These are phyloP conservation scores for Mus minutoides DNA, from an alignment of 2,797 vertebrate species.

Conservation along the genomic window DNA sequence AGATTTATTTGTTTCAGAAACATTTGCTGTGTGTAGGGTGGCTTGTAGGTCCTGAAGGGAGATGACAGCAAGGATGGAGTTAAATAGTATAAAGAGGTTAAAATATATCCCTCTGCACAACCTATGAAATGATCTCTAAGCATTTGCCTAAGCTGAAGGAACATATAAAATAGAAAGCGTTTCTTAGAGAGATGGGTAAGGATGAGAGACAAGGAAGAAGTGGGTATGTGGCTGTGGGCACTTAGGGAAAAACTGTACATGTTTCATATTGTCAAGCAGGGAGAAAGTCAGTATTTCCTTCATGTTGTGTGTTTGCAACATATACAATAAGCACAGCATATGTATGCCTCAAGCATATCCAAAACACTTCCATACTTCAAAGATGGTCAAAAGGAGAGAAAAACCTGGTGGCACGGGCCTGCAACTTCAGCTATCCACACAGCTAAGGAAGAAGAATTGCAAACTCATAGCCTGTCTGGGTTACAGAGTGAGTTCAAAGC, in stretches of 20 bases:
- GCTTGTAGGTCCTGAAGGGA: background rate
- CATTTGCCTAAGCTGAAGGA: background rate
- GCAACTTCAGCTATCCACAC: background rate
- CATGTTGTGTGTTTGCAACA: background rate
- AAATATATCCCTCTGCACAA: background rate
- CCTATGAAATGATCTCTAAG: background rate
- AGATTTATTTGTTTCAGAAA: background rate
- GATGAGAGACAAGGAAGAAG: fast-evolving
- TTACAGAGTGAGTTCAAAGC: background rate
- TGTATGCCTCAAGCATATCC: background rate
- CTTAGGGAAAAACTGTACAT: background rate
- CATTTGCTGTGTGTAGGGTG: background rate
- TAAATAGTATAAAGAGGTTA: background rate
- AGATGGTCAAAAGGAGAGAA: background rate
- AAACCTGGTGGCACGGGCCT: fast-evolving
- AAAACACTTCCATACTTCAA: background rate
- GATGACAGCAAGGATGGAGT: background rate
- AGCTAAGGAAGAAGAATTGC: background rate
- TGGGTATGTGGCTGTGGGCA: background rate
- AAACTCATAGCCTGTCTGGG: background rate
- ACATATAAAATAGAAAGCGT: background rate
- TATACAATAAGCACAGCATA: fast-evolving
- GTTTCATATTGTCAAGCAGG: fast-evolving
- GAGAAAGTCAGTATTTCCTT: background rate
- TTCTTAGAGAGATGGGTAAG: too few relatives aligned